Conservation (phyloP, 2,888 invertebrate genomes). For the Papilio demoleus region DNA sequence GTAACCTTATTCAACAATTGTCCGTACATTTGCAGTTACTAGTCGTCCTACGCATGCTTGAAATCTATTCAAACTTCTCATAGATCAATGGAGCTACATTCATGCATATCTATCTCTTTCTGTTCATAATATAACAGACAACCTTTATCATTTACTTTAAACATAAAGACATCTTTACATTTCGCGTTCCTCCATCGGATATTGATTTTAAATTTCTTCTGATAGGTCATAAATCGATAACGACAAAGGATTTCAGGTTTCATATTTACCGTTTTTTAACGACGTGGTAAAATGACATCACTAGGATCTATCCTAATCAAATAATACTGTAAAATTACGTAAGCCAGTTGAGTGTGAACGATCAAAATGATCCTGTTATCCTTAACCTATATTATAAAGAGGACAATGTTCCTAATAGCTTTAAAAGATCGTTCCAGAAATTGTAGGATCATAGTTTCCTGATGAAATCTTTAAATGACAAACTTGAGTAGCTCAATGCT, state of each 20-base stretch:
- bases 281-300: constrained; percentile 36
- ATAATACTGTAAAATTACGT: constrained; percentile 39
- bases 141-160: neutral
- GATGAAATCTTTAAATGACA: neutral
- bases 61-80: constrained; percentile 45
- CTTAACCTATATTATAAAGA: constrained; percentile 10
- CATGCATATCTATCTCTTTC: neutral
- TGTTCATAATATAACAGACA: neutral
- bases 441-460: neutral
- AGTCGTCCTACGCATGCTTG: constrained; percentile 61
- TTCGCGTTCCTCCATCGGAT: neutral
- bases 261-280: constrained; percentile 6
- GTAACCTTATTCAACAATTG: constrained; percentile 33
- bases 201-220: constrained; percentile 15
- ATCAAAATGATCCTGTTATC: constrained; percentile 20
- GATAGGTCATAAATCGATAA: too few species aligned
- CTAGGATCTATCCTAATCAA: constrained; percentile 34
- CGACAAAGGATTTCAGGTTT: constrained; percentile 22
- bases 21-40: constrained; percentile 46
- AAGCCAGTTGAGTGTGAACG: constrained; percentile 29
- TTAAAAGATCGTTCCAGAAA: neutral
- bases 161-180: neutral
- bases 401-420: neutral
- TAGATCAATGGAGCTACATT: constrained; percentile 50
- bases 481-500: neutral